Percentiles rank a stretch among this genome's conserved stretches.
phyloP scores from a whole-genome alignment of 2,113 vertebrate genomes.

The Lycaon pictus region DNA sequence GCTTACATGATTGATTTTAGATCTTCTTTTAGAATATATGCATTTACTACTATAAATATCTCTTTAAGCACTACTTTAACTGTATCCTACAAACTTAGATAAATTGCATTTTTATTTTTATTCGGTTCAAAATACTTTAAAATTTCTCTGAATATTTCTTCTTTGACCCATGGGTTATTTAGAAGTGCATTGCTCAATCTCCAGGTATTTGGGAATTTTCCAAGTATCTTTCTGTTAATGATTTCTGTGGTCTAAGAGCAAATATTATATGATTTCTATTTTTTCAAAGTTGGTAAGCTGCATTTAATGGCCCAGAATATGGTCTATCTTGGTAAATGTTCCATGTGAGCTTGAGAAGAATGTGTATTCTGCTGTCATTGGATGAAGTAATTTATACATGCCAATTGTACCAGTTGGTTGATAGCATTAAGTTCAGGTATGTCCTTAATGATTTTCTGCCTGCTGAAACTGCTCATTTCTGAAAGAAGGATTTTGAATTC shows the following conservation, averaged over 20 bases:
- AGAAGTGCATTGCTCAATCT: background rate
- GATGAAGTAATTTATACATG: background rate
- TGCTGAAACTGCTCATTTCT: background rate
- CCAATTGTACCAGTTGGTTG: background rate
- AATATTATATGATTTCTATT: background rate
- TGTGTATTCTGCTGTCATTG: background rate
- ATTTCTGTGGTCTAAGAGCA: background rate
- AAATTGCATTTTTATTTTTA: background rate
- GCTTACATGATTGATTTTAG: background rate
- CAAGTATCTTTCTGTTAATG: background rate
- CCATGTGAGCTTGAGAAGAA: background rate
- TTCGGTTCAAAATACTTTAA: background rate
- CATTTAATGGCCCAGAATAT: background rate
- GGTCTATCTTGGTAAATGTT: background rate
- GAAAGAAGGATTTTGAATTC: background rate
- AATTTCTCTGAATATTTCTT: background rate
- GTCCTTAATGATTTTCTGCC: background rate
- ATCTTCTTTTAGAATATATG: background rate
- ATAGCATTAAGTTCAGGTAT: background rate
- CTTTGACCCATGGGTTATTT: background rate
- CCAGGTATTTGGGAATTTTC: background rate
- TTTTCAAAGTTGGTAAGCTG: background rate
- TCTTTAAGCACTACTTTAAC: background rate
- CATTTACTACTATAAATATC: background rate
- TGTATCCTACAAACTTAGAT: background rate